Evolutionary conservation across 2,888 invertebrate species (phyloP).

Genomic region (Chrysopilus asiliformis): DNA sequence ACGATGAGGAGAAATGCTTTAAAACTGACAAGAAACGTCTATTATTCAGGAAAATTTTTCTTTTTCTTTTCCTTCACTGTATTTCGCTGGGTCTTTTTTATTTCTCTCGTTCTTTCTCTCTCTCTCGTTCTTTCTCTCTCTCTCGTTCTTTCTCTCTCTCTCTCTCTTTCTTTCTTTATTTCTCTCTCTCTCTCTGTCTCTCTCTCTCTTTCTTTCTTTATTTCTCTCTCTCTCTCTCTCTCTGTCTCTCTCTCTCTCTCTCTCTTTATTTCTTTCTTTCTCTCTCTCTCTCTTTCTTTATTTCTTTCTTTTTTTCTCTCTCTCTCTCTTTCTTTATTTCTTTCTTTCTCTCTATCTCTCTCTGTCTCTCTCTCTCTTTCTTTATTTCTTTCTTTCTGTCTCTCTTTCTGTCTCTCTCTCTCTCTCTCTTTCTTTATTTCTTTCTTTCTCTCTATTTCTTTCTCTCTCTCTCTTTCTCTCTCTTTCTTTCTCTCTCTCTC

Average conservation of each 20-base stretch:
- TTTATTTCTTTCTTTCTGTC: too few relatives aligned
- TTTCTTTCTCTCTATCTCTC: too few relatives aligned
- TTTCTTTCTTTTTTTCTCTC: background rate
- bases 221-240: background rate
- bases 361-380: too few relatives aligned
- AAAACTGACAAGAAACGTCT: background rate
- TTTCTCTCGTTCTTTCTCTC: background rate
- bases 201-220: background rate
- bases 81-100: background rate
- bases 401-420: too few relatives aligned
- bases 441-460: too few relatives aligned
- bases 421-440: too few relatives aligned
- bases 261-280: background rate
- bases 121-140: background rate
- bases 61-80: background rate
- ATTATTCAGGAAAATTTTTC: conserved; percentile 6
- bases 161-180: background rate
- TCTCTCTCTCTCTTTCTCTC: background rate
- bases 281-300: background rate
- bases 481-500: background rate
- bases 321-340: background rate
- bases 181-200: background rate
- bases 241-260: background rate
- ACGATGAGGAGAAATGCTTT: too few relatives aligned
- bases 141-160: background rate